Conservation (phyloP, 2,113 vertebrate genomes). For the Actenoides lindsayi region DNA sequence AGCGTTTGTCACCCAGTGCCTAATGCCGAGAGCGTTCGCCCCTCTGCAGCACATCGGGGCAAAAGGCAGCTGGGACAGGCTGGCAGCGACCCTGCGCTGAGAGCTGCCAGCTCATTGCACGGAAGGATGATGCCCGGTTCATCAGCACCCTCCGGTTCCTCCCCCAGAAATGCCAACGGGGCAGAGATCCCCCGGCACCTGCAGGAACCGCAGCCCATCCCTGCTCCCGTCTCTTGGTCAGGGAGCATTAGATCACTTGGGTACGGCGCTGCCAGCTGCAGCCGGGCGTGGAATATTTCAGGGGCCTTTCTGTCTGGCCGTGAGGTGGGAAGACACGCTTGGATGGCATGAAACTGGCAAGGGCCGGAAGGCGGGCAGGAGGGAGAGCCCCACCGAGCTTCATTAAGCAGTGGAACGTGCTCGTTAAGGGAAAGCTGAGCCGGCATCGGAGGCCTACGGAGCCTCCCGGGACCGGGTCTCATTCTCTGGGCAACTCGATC, state of each 20-base stretch:
- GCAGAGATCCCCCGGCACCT: not conserved
- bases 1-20: rapidly evolving
- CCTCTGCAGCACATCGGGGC: not conserved
- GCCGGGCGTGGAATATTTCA: rapidly evolving
- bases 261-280: not conserved
- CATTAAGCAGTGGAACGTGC: constrained; percentile 35
- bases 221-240: rapidly evolving
- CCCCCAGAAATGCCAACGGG: rapidly evolving
- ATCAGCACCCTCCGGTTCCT: not conserved
- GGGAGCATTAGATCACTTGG: rapidly evolving
- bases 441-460: not conserved
- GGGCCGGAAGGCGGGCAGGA: not conserved
- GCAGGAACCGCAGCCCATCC: not conserved
- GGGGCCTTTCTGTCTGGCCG: rapidly evolving
- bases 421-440: constrained; percentile 67
- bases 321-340: not conserved
- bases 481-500: constrained; percentile 62
- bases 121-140: not conserved
- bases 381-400: not conserved
- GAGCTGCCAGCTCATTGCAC: not conserved
- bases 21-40: not conserved
- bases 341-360: not conserved
- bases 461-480: constrained; percentile 15
- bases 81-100: not conserved
- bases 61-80: not conserved